Base-by-base conservation (phyloP, 2,797 vertebrate species). In the Mormyrops attenuatus region DNA sequence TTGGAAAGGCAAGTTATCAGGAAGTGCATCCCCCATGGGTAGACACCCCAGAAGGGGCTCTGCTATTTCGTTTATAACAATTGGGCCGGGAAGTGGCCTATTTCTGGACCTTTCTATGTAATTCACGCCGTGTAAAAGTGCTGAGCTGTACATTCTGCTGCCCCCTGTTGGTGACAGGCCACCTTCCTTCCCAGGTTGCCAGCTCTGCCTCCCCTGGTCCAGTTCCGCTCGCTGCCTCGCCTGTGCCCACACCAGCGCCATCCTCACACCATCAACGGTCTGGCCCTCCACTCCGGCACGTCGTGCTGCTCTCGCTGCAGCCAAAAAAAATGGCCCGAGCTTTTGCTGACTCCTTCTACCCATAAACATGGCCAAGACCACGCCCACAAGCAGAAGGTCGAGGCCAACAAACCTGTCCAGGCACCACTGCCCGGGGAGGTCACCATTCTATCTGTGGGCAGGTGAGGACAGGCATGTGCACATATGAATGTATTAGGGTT, bases 251-350 rank as follows among this genome's bases (percentile, higher is more conserved):
- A 99, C 92, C 97, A 97, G 93, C 97, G 98, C 86, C 98, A 99
- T 92, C 96, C 97, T 11, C 98, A 99, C 96, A 99, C 98, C 0
- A 97, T 99, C 93, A 97, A 95, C 0, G 96, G 96, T 8, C 92
- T 97, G 1, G 96, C 96, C 20, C 94, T 97, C 0, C 95, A 92
- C 87, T 95, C 97, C 0, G 97, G 96, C 77, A 94, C 94, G 91
- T 94, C 94, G 91, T 94, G 96, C 3, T 99, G 98, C 49, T 95
- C 97, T 38, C 97, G 98, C 47, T 99, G 98, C 20, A 96, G 97
- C 92, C 98, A 99, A 92, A 98, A 93, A 91, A 99, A 98, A 90
- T 99, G 98, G 98, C 98, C 98, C 0, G 93, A 97, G 5, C 88
- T 96, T 80, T 95, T 96, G 82, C 95, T 96, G 0, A 94, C 94